These are phyloP conservation scores for Fistularia commersonii DNA, from an alignment of 2,797 vertebrate species.

Conservation along the genomic window DNA sequence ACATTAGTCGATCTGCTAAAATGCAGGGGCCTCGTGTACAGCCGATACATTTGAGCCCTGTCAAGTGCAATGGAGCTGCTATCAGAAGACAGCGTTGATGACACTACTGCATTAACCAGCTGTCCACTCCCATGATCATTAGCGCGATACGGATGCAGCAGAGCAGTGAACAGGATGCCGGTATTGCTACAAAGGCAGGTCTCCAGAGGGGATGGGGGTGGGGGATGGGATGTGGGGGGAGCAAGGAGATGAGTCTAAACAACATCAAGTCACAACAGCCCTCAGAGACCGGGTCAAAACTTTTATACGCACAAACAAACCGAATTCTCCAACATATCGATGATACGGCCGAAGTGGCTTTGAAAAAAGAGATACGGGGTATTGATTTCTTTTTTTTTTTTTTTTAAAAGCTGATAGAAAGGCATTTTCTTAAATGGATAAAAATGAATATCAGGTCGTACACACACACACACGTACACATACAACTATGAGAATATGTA, in stretches of 20 bases:
- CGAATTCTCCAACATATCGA: constrained; percentile 36
- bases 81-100: constrained; percentile 63
- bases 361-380: no score
- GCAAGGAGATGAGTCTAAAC: constrained; percentile 56
- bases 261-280: constrained; percentile 66
- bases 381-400: no score
- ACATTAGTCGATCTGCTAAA: constrained; percentile 50
- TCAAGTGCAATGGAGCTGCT: constrained; percentile 64
- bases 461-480: constrained; percentile 21
- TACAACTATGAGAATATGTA: neutral
- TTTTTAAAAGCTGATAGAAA: no score
- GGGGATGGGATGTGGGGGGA: constrained; percentile 4
- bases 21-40: constrained; percentile 24
- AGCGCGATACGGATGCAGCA: constrained; percentile 69
- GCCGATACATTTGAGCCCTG: constrained; percentile 57
- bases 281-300: constrained; percentile 49
- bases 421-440: no score
- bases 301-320: constrained; percentile 55
- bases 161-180: constrained; percentile 66
- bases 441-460: neutral
- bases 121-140: constrained; percentile 75
- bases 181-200: constrained; percentile 62
- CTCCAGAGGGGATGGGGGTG: constrained; percentile 33
- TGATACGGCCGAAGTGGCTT: constrained; percentile 5
- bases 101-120: constrained; percentile 72